Conservation (phyloP, 2,113 vertebrate species). For the Polyodon spathula region DNA sequence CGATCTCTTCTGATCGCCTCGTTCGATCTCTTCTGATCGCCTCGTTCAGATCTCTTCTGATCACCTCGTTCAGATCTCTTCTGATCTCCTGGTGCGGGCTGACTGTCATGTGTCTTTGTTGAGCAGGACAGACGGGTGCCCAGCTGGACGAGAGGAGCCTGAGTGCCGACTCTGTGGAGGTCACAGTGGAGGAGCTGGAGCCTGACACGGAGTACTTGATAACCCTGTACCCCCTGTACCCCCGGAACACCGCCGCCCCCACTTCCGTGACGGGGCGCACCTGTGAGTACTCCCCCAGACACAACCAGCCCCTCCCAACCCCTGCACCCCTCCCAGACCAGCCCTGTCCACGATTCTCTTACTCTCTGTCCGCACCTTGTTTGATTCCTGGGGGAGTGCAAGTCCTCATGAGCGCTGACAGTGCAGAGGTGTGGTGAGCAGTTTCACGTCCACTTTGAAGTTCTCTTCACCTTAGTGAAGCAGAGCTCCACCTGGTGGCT, state of each 20-base stretch:
- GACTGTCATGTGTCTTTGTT: background rate
- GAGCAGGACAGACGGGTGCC: constrained; percentile 43
- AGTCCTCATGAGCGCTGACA: background rate
- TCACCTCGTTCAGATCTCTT: too few relatives aligned
- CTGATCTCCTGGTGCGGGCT: too few relatives aligned
- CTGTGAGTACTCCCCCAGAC: constrained; percentile 49
- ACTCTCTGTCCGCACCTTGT: too few relatives aligned
- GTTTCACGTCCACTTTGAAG: too few relatives aligned
- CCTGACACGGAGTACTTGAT: constrained; percentile 70
- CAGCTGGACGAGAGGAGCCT: constrained; percentile 57
- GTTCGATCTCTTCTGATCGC: too few relatives aligned
- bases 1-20: too few relatives aligned
- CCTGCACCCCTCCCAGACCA: background rate
- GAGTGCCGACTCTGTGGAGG: constrained; percentile 43
- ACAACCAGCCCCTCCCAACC: background rate
- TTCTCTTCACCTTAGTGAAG: background rate
- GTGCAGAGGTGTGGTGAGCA: too few relatives aligned
- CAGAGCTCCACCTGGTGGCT: constrained; percentile 2
- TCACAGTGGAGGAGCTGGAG: constrained; percentile 58
- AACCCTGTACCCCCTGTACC: constrained; percentile 55
- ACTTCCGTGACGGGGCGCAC: constrained; percentile 58
- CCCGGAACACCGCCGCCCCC: constrained; percentile 43
- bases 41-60: too few relatives aligned
- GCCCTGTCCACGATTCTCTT: too few relatives aligned
- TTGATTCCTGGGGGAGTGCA: background rate